Conservation (phyloP, 2,888 invertebrate genomes). For the Odontothrips loti region DNA sequence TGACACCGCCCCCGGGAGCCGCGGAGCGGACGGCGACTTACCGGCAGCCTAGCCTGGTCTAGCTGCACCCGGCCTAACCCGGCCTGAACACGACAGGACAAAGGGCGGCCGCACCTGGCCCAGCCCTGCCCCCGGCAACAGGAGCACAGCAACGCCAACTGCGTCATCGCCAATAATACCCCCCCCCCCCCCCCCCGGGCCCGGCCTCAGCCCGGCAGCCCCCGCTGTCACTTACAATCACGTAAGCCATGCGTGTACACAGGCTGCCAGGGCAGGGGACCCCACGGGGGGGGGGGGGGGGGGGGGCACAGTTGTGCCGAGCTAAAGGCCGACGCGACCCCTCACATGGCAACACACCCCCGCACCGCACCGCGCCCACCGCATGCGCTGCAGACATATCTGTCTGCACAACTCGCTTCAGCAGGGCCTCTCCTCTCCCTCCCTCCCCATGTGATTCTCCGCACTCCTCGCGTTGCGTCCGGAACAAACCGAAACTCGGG, state of each 20-base stretch:
- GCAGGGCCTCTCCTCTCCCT: neutral
- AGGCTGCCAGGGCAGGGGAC: slow-evolving; percentile 32
- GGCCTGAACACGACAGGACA: too few relatives aligned
- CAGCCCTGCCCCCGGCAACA: neutral
- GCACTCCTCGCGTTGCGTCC: neutral
- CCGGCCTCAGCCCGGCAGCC: slow-evolving; percentile 47
- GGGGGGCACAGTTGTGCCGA: neutral
- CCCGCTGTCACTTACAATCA: slow-evolving; percentile 29
- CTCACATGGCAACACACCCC: neutral
- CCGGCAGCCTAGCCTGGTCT: too few relatives aligned
- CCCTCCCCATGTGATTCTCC: neutral
- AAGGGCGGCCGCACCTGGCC: too few relatives aligned
- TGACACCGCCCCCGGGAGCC: neutral
- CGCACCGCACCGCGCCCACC: neutral
- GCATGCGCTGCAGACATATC: slow-evolving; percentile 33
- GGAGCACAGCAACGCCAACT: neutral
- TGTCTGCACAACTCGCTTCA: neutral
- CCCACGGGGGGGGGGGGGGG: too few relatives aligned
- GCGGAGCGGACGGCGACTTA: too few relatives aligned
- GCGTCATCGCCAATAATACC: slow-evolving; percentile 41
- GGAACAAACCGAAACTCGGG: too few relatives aligned
- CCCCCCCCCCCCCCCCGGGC: slow-evolving; percentile 45
- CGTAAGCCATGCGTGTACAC: slow-evolving; percentile 35
- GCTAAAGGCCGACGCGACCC: neutral
- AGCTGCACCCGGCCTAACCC: too few relatives aligned